Base-by-base conservation (phyloP, 2,797 vertebrate species). In the Tauraco hartlaubi region DNA sequence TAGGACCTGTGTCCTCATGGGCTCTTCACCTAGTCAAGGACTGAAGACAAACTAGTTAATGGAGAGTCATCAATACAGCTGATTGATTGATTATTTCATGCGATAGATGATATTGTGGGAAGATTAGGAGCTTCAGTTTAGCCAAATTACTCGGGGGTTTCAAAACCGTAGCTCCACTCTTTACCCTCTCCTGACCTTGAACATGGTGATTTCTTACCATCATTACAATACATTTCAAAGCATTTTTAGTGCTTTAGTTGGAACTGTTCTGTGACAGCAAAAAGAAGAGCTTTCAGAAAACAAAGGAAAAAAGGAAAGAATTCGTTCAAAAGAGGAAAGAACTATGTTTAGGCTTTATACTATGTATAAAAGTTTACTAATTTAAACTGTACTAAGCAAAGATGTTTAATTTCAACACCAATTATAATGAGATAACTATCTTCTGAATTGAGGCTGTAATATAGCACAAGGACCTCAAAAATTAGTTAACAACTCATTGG, bases 131-230 rank as follows among this genome's bases (percentile, higher is more conserved):
- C 8, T 68, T 74, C 39, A 6, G 11, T 63, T 37, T 33, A 79
- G 33, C 58, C 28, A 85, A 90, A 80, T 61, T 85, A 48, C 66
- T 86, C n/a, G 6, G 31, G 20, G 2, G 4, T 48, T 83, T 81
- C 54, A 85, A 61, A 88, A 73, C 4, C 55, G 8, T 41, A 81
- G 18, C 12, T 16, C 31, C 20, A 22, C 26, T 43, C 52, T 51
- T 82, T 41, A 63, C 6, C 21, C 41, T 61, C 29, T 64, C 10
- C 58, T 72, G 33, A 62, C 22, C 28, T 41, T 10, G 18, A 90
- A 67, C 0, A 1, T 0, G 18, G n/a, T 0, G 1, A 46, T 67
- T 64, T 71, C 16, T 46, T 51, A 72, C 7, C 31, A 37, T 12
- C 19, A 9, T 80, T 46, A 51, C 28, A 74, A 54, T 22, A 44